phyloP scores from a whole-genome alignment of 2,113 vertebrate species.

The Calidris pugnax region DNA sequence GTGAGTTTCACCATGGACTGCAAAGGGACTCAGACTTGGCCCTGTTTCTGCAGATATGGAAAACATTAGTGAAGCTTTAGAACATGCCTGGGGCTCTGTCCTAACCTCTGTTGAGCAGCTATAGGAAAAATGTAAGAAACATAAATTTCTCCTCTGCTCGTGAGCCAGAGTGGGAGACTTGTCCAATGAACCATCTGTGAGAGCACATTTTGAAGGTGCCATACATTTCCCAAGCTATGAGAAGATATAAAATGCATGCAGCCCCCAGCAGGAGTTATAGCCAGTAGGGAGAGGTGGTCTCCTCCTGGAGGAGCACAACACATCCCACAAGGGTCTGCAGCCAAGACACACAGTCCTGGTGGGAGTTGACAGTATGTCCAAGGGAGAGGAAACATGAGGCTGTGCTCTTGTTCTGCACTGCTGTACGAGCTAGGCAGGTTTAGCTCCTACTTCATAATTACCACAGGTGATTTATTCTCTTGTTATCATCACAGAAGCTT shows the following conservation, averaged over 20 bases:
- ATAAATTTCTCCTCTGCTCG: constrained; percentile 1
- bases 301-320: neutral
- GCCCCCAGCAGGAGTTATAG: neutral
- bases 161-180: neutral
- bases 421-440: neutral
- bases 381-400: neutral
- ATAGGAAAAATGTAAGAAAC: constrained; percentile 48
- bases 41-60: constrained; percentile 20
- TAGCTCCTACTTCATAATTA: neutral
- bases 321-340: neutral
- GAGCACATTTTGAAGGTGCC: neutral
- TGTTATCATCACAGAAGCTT: constrained; percentile 22
- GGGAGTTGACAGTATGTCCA: neutral
- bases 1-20: constrained; percentile 11
- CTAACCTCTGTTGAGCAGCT: constrained; percentile 19
- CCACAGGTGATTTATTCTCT: neutral
- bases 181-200: constrained; percentile 2
- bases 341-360: neutral
- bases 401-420: neutral
- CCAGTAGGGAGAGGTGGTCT: neutral
- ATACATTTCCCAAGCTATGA: neutral
- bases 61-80: constrained; percentile 42
- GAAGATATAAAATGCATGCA: neutral
- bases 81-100: constrained; percentile 42
- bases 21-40: constrained; percentile 15